A percentile compares a stretch with the other conserved stretches of the same genome.
Conservation (phyloP, 2,797 vertebrate genomes). For the Steatocranus sp. region DNA sequence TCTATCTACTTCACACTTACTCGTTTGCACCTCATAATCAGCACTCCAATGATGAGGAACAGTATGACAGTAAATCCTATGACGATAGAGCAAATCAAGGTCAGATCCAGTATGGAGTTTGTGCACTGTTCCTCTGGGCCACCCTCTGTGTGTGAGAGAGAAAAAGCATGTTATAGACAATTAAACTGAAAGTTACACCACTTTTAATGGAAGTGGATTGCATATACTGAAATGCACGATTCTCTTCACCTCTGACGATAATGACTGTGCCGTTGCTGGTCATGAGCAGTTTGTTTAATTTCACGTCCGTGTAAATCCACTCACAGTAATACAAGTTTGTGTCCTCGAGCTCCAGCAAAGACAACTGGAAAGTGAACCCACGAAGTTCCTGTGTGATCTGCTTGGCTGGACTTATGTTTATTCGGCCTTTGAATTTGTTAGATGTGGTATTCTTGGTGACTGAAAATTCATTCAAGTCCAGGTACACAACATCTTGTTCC, state of each 20-base stretch:
- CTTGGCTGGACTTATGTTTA: not conserved
- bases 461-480: accelerated
- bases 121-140: slow-evolving; percentile 9
- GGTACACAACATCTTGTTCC: not conserved
- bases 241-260: slow-evolving; percentile 52
- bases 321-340: slow-evolving; percentile 62
- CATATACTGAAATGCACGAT: accelerated
- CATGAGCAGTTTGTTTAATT: accelerated
- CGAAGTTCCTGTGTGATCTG: accelerated
- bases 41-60: not conserved
- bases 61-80: not conserved
- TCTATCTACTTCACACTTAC: slow-evolving; percentile 19
- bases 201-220: not conserved
- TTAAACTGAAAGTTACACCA: not conserved
- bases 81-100: slow-evolving; percentile 1
- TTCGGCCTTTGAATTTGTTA: not conserved
- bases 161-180: not conserved
- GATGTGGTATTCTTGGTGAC: not conserved
- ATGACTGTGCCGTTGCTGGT: slow-evolving; percentile 40
- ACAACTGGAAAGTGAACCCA: slow-evolving; percentile 35
- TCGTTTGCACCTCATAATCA: slow-evolving; percentile 9
- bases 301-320: not conserved
- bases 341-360: slow-evolving; percentile 37
- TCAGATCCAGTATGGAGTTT: not conserved
- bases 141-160: slow-evolving; percentile 8